These are phyloP conservation scores for Cardiocondyla obscurior DNA, from an alignment of 1,140 invertebrate species.

Conservation along the genomic window DNA sequence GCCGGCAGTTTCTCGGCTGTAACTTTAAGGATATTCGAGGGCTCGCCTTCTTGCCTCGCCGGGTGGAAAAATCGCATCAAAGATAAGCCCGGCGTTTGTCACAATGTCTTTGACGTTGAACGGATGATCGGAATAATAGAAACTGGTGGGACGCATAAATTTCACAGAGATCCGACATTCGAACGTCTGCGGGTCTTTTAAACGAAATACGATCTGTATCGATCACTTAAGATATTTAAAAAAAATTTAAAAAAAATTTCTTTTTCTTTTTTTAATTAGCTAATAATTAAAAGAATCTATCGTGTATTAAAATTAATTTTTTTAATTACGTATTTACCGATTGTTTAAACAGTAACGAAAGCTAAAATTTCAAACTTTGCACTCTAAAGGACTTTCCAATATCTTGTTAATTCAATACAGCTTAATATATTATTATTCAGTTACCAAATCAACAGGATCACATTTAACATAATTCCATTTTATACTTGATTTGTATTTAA, in stretches of 20 bases:
- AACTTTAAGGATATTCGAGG: slow-evolving; percentile 21
- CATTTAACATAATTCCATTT: neutral
- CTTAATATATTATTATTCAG: neutral
- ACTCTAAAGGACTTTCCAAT: neutral
- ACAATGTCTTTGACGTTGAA: neutral
- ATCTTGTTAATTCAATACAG: neutral
- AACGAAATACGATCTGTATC: neutral
- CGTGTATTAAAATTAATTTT: neutral
- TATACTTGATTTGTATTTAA: neutral
- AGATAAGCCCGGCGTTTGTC: neutral
- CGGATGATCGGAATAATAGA: neutral
- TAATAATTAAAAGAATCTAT: neutral
- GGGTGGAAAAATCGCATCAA: slow-evolving; percentile 54
- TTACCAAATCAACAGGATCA: neutral
- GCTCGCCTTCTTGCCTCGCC: slow-evolving; percentile 15
- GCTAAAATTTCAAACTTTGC: neutral
- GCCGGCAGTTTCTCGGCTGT: neutral
- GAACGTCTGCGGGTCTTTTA: neutral
- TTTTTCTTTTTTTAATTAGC: too few species aligned
- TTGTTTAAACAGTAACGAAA: neutral
- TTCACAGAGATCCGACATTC: slow-evolving; percentile 39
- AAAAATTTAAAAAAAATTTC: neutral
- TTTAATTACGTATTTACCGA: neutral
- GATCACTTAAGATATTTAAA: neutral
- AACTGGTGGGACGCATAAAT: slow-evolving; percentile 5